Evolutionary conservation across 2,888 invertebrate genomes (phyloP), one percentile per base, ranked within the genome.

Genomic region (Ichneumoninae sp.): DNA sequence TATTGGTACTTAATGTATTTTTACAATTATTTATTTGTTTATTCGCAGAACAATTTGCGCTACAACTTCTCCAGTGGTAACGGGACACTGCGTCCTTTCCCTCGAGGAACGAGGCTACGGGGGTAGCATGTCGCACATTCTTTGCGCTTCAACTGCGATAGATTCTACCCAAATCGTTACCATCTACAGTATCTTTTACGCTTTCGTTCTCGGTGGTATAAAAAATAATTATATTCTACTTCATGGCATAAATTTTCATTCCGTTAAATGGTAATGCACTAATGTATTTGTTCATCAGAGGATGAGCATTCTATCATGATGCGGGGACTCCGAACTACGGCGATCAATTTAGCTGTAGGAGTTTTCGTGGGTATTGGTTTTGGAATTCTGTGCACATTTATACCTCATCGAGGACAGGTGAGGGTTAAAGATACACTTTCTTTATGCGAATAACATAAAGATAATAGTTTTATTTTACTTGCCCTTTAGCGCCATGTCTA

Each of bases 151-250:
- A 0, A 95, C 96, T n/a, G 96, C 96, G 86, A 94, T 97, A 77
- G 97, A 97, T 90, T 96, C 97, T 93, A 96, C 97, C 74, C 94
- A 96, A 65, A 96, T 96, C 72, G 97, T 97, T 88, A 96, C 96
- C 82, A 94, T 95, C 6, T 97, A 97, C 92, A 96, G 96, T 57
- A 95, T 97, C 47, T 91, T 95, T 68, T 93, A 96, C 50, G 95
- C 96, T 30, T 94, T 96, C 50, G 95, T 96, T 76, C 96, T 96
- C 90, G 94, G 94, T 88, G 95, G 96, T 95, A 92, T 87, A 7
- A 50, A 72, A 30, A 62, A 16, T 5, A 6, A 33, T 62, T 26
- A 33, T 5, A 50, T 30, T 54, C 7, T n/a, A 16, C 3, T 52
- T 54, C n/a, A 33, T 6, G 19, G 40, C 19, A 6, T 60, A 8